These are phyloP conservation scores for Monopterus albus DNA, from an alignment of 2,113 vertebrate genomes.

Conservation along the genomic window DNA sequence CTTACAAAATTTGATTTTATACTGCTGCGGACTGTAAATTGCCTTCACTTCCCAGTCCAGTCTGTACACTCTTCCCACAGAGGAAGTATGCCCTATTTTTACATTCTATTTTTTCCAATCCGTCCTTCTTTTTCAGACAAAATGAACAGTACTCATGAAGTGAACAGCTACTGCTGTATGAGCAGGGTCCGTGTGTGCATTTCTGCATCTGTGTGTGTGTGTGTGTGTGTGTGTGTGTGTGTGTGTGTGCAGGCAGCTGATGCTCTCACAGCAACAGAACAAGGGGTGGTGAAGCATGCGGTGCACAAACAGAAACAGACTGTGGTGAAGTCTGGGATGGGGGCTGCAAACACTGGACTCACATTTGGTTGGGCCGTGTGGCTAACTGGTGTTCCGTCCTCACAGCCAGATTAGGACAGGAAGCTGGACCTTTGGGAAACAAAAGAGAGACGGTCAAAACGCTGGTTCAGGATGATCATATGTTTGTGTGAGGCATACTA, in stretches of 20 bases:
- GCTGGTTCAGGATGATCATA: not conserved
- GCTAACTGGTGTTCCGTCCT: conserved; percentile 36
- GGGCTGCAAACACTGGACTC: conserved; percentile 5
- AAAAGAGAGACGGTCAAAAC: conserved; percentile 20
- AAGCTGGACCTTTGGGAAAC: conserved; percentile 30
- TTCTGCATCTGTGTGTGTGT: not conserved
- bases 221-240: not conserved
- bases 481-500: not conserved
- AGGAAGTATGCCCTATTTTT: conserved; percentile 25
- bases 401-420: conserved; percentile 35
- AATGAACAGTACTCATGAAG: conserved; percentile 11
- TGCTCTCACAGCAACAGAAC: conserved; percentile 21
- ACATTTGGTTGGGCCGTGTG: conserved; percentile 47
- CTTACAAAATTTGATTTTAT: no score
- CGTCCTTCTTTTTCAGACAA: conserved; percentile 11
- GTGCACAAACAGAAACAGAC: conserved; percentile 1
- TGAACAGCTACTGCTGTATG: conserved; percentile 9
- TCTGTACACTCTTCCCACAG: conserved; percentile 8
- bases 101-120: conserved; percentile 29
- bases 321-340: not conserved
- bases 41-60: not conserved
- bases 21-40: not conserved
- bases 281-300: conserved; percentile 13
- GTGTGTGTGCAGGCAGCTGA: conserved; percentile 6
- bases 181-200: not conserved